Percentiles rank a stretch among this genome's conserved stretches.
Conservation (phyloP, 1,140 invertebrate species). For the Zaprionus lachaisei region DNA sequence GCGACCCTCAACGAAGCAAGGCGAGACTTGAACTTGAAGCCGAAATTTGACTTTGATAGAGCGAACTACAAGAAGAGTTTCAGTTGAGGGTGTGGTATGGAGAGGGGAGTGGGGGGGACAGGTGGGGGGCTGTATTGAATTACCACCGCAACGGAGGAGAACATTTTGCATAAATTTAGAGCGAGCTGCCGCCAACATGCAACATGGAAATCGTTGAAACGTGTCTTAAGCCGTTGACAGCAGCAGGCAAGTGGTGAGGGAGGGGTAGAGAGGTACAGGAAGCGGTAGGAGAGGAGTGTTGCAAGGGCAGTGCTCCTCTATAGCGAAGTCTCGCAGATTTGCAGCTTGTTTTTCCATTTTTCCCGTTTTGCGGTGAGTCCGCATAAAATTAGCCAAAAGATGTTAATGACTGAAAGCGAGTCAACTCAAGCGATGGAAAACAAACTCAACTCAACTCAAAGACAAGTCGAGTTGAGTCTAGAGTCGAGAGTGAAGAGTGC, state of each 20-base stretch:
- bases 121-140: conserved; percentile 35
- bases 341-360: conserved; percentile 18
- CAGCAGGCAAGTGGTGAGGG: conserved; percentile 13
- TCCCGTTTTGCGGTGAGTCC: conserved; percentile 11
- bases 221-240: conserved; percentile 68
- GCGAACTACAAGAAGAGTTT: conserved; percentile 17
- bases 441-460: conserved; percentile 39
- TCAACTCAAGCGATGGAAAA: conserved; percentile 45
- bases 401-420: conserved; percentile 70
- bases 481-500: not conserved
- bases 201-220: conserved; percentile 77
- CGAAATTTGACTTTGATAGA: conserved; percentile 31
- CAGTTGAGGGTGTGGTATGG: not conserved
- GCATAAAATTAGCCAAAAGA: conserved; percentile 78
- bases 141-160: conserved; percentile 56
- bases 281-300: not conserved
- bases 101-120: not conserved
- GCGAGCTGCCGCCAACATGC: conserved; percentile 51
- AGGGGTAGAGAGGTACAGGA: not conserved
- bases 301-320: conserved; percentile 25
- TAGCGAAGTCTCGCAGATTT: not conserved
- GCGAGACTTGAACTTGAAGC: conserved; percentile 44
- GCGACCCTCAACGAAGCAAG: conserved; percentile 56
- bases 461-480: conserved; percentile 14
- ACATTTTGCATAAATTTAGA: conserved; percentile 81